Conservation (phyloP, 2,888 invertebrate species). For the Zygogramma bicolorata region DNA sequence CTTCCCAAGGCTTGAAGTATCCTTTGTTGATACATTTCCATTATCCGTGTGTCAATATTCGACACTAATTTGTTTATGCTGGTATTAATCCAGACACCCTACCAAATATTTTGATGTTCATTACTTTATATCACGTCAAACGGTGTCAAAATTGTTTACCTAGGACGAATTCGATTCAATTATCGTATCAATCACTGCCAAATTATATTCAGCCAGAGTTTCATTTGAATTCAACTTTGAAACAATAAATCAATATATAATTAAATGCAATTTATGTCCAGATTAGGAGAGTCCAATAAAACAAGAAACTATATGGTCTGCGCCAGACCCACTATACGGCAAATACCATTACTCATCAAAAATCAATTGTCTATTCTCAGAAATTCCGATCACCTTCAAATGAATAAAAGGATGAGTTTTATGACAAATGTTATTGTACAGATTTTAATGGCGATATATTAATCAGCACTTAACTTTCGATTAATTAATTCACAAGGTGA, state of each 20-base stretch:
- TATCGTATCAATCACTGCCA: conserved; percentile 12
- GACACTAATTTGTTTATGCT: background rate
- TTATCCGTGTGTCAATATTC: background rate
- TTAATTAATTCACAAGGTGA: background rate
- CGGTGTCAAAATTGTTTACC: conserved; percentile 4
- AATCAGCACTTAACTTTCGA: background rate
- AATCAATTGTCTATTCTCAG: background rate
- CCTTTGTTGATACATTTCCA: background rate
- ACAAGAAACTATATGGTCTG: background rate
- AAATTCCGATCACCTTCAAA: background rate
- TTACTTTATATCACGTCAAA: background rate
- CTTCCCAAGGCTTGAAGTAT: background rate
- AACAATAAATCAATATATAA: conserved; percentile 3
- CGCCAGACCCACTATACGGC: background rate
- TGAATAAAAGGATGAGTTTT: background rate
- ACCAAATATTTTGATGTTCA: background rate
- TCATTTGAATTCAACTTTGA: background rate
- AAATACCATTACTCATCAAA: conserved; percentile 6
- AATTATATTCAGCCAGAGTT: background rate
- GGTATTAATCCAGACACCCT: background rate
- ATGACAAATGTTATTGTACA: conserved; percentile 1
- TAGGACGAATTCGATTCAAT: background rate
- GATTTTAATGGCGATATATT: background rate
- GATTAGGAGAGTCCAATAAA: background rate
- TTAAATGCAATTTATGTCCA: background rate